A percentile compares a stretch with the other conserved stretches of the same genome.
phyloP scores from a whole-genome alignment of 2,797 vertebrate genomes.

The Sebastolobus alascanus region DNA sequence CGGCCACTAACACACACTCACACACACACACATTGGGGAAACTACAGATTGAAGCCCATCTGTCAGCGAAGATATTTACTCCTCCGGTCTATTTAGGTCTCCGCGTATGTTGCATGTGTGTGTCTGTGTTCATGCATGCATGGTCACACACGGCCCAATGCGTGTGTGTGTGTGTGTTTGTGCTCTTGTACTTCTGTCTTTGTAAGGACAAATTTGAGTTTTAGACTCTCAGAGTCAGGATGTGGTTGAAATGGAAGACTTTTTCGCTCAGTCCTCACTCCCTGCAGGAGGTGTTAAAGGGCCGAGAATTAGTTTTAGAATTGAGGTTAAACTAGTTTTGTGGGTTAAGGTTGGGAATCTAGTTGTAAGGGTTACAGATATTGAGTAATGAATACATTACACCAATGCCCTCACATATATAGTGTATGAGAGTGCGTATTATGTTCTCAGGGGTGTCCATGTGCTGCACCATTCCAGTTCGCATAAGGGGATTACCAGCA shows the following conservation, averaged over 20 bases:
- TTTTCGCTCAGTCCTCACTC: neutral
- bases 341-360: neutral
- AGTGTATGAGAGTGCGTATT: neutral
- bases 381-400: neutral
- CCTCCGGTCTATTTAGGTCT: slow-evolving; percentile 50
- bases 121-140: neutral
- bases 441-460: slow-evolving; percentile 76
- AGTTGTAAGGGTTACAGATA: neutral
- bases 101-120: neutral
- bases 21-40: slow-evolving; percentile 6
- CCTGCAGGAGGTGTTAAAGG: neutral
- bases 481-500: slow-evolving; percentile 61
- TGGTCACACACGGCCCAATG: neutral
- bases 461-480: slow-evolving; percentile 59
- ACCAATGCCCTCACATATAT: neutral
- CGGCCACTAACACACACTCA: slow-evolving; percentile 3
- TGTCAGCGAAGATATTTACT: slow-evolving; percentile 35
- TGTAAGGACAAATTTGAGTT: neutral
- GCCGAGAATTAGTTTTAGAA: neutral
- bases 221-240: neutral
- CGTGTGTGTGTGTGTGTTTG: neutral
- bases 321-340: neutral
- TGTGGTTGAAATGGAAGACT: neutral
- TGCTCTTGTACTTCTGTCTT: neutral
- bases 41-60: slow-evolving; percentile 32